phyloP scores from a whole-genome alignment of 2,113 vertebrate species.

The Gallinago undulata region DNA sequence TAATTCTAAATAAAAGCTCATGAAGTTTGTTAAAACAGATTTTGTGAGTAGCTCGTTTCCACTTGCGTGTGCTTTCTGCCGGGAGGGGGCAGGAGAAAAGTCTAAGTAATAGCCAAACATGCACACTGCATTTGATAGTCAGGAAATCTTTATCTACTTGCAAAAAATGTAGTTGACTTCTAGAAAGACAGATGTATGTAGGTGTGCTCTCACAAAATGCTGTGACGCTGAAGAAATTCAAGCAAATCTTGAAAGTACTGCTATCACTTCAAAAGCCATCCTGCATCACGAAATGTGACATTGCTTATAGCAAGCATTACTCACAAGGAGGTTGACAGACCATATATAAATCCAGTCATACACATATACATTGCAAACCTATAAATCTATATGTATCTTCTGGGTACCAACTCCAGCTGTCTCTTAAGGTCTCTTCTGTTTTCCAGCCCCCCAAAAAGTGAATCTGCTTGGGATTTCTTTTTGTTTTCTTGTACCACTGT shows the following conservation, averaged over 20 bases:
- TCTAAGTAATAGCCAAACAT: neutral
- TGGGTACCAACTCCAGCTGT: neutral
- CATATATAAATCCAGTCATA: neutral
- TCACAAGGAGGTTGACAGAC: neutral
- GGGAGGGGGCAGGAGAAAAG: neutral
- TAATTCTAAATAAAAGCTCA: neutral
- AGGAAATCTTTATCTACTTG: neutral
- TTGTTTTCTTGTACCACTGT: neutral
- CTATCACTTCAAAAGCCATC: neutral
- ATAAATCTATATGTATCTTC: neutral
- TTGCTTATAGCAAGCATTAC: neutral
- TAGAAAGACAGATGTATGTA: neutral
- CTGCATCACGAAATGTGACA: neutral
- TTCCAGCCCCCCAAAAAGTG: neutral
- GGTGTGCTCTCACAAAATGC: neutral
- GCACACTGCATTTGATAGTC: neutral
- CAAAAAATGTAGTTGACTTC: neutral
- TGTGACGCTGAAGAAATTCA: neutral
- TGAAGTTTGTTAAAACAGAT: neutral
- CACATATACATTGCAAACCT: neutral
- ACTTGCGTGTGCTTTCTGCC: neutral
- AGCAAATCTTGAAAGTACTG: neutral
- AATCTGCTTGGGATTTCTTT: neutral
- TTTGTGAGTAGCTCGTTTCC: neutral
- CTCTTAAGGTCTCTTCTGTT: neutral